Base-by-base conservation (phyloP, 2,113 vertebrate species). In the Thunnus maccoyii region DNA sequence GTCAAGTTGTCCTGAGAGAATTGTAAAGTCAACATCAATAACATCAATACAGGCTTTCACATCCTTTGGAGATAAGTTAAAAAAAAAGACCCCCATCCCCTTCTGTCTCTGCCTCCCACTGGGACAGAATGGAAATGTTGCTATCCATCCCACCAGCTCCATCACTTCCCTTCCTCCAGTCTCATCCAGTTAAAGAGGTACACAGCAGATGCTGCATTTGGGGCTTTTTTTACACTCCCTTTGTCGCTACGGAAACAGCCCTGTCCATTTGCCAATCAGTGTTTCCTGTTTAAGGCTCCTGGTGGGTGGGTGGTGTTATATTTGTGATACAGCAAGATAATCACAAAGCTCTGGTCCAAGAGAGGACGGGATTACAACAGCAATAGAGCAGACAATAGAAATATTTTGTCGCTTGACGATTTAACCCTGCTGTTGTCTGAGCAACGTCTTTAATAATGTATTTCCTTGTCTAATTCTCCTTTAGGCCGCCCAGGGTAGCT, bases 261-360 rank as follows among this genome's bases (percentile, higher is more conserved):
- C 68, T 72, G 75, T 47, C 62, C 74, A 80, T 86, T 83, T 90
- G 74, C 78, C 80, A 67, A 67, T 56, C 80, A 65, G 65, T 55
- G 82, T 85, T 88, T 93, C 90, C 91, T 86, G 90, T 90, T 82
- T 67, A 27, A 68, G 63, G 47, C 52, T 87, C 66, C 73, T 76
- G 78, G 9, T 78, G 67, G 82, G 73, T 48, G 83, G 85, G 71
- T 50, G 62, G n/a, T 3, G 5, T 58, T 55, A 2, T n/a, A 51
- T 62, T 78, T 69, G 20, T 61, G 46, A 85, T 41, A 20, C 32
- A 70, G 47, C 17, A 14, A 77, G 36, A 73, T 75, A 74, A 88
- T 78, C 63, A 41, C 32, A 55, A 80, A 41, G 63, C 32, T 72
- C 18, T 52, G 63, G 27, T 72, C 50, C 56, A 66, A 74, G 32